Evolutionary conservation across 2,113 vertebrate genomes (phyloP).

Genomic region (Thalassarche chlororhynchos): DNA sequence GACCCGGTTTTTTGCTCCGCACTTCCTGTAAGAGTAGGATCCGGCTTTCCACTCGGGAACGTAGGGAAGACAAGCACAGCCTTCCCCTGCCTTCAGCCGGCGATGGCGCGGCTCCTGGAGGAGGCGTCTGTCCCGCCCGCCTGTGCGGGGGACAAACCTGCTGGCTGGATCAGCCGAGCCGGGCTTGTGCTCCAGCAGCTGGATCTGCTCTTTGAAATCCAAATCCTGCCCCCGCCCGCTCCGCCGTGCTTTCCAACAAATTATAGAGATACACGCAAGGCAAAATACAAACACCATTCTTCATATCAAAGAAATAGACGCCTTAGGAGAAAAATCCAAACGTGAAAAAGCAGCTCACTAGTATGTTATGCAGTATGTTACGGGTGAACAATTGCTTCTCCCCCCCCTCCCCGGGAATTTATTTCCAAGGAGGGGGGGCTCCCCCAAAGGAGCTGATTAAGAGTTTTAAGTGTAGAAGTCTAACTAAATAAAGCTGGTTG

Average conservation of each 20-base stretch:
- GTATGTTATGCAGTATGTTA: neutral
- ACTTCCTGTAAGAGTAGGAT: neutral
- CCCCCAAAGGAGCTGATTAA: neutral
- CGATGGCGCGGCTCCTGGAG: neutral
- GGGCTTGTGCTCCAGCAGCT: neutral
- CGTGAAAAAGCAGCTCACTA: neutral
- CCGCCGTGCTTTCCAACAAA: neutral
- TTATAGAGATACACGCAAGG: neutral
- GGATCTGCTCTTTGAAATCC: neutral
- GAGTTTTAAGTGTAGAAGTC: neutral
- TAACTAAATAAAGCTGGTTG: neutral
- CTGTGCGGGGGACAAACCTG: neutral
- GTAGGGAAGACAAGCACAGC: neutral
- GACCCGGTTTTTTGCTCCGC: neutral
- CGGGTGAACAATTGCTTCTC: neutral
- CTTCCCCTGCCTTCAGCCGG: neutral
- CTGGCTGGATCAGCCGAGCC: neutral
- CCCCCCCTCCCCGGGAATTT: neutral
- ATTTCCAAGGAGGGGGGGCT: neutral
- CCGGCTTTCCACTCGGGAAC: neutral
- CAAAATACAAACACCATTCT: neutral
- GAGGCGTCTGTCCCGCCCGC: neutral
- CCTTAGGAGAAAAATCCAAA: neutral
- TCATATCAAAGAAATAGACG: neutral
- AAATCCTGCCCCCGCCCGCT: neutral